Evolutionary conservation across 1,140 invertebrate species (phyloP), one percentile per base, ranked within the genome.

Genomic region (Oryctes rhinoceros): DNA sequence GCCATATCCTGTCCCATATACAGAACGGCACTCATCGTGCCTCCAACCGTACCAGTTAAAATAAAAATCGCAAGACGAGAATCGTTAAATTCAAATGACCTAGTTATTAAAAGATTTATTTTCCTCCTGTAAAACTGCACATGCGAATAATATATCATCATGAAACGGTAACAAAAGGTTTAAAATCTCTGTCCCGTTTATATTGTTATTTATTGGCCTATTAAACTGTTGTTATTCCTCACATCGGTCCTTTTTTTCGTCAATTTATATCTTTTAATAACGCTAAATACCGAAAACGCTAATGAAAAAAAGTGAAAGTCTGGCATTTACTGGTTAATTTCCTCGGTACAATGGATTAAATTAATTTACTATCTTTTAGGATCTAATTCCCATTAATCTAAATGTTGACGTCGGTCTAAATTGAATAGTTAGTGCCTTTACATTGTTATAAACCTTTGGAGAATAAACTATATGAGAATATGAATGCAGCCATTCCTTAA

Each of bases 21-120:
- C 18, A 59, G 53, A 18, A 59, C 53, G 5, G 13, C 53, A 59
- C 53, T 59, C 53, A 59, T 59, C 53, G 18, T 18, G 53, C 15
- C 18, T 18, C 53, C 53, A 59, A 18, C 53, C 3, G 3, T 18
- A 59, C 53, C 53, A 18, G 15, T 3, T 18, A 59, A 18, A n/a
- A 59, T 59, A 59, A 59, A 59, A 44, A 59, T 18, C 18, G 53
- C 4, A 59, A 59, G 15, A 59, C 5, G 13, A n/a, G 53, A 59
- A 59, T 59, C 53, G 53, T 59, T 59, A 59, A 59, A 59, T 59
- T 59, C 53, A 59, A 59, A 59, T 59, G 53, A 59, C 53, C 53
- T 59, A 59, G 53, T 18, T 59, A 59, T 59, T 15, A 59, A 59
- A 18, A 18, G 53, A 59, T 59, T 18, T n/a, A 59, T 18, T 59